A percentile compares a stretch with the other conserved stretches of the same genome.
Evolutionary conservation across 2,888 invertebrate genomes (phyloP).

Genomic region (Eurytoma adleriae): DNA sequence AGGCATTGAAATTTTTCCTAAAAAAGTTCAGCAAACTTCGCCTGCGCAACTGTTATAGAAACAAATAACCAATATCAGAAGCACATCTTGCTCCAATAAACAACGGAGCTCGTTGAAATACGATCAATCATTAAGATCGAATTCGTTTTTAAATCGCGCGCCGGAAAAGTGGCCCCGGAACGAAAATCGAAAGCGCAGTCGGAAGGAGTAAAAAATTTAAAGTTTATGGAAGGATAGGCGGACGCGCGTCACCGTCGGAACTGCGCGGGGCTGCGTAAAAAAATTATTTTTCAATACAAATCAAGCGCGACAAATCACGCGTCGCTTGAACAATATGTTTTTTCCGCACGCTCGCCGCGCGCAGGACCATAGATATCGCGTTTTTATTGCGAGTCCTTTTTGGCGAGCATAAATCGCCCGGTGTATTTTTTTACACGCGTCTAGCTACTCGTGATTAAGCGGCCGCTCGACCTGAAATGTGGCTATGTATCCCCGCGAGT

Average conservation of each 20-base stretch:
- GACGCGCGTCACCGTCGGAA: not conserved
- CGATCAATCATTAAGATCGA: no score
- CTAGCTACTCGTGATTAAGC: slow-evolving; percentile 49
- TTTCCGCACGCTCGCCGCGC: not conserved
- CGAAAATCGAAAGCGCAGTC: not conserved
- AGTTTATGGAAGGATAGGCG: not conserved
- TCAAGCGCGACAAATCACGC: slow-evolving; percentile 45
- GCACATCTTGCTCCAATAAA: no score
- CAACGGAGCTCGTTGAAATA: no score
- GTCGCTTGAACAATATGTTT: slow-evolving; percentile 16
- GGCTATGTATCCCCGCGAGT: no score
- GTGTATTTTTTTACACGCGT: slow-evolving; percentile 44
- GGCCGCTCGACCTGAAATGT: not conserved
- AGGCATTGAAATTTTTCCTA: no score
- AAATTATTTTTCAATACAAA: slow-evolving; percentile 43
- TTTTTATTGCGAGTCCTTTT: slow-evolving; percentile 41
- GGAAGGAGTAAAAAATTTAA: not conserved
- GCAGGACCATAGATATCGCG: not conserved
- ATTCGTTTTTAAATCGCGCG: no score
- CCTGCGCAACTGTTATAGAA: no score
- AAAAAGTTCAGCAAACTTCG: no score
- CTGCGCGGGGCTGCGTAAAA: slow-evolving; percentile 4
- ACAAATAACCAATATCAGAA: no score
- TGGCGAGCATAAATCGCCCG: slow-evolving; percentile 38
- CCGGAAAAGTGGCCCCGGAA: no score